Evolutionary conservation across 2,797 vertebrate species (phyloP).

Genomic region (Mus spretus): DNA sequence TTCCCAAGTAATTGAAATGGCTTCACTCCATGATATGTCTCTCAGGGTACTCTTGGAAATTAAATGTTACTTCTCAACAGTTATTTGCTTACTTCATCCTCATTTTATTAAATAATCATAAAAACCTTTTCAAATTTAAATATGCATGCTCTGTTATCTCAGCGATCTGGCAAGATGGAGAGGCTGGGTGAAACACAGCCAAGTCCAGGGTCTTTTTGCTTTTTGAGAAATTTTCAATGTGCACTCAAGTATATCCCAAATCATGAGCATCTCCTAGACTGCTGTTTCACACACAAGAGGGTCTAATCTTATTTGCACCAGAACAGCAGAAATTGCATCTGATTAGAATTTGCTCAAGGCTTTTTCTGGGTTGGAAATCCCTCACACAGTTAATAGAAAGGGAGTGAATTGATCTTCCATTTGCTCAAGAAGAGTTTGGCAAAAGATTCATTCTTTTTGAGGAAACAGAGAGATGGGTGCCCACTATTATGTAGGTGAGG

Average conservation of each 20-base stretch:
- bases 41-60: slow-evolving; percentile 83
- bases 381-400: neutral
- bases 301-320: neutral
- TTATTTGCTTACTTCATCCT: slow-evolving; percentile 82
- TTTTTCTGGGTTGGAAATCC: neutral
- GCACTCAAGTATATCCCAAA: neutral
- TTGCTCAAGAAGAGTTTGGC: neutral
- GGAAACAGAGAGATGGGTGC: neutral
- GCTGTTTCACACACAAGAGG: neutral
- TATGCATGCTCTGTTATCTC: slow-evolving; percentile 64
- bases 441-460: neutral
- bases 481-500: neutral
- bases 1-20: slow-evolving; percentile 83
- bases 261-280: neutral
- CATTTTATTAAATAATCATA: slow-evolving; percentile 84
- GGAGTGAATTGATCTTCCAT: neutral
- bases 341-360: neutral
- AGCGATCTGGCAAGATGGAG: neutral
- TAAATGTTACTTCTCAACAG: slow-evolving; percentile 79
- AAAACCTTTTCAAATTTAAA: slow-evolving; percentile 76
- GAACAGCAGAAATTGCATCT: neutral
- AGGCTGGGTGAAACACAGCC: neutral
- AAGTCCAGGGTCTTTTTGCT: neutral
- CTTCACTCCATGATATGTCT: slow-evolving; percentile 79
- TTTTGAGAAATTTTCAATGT: neutral